Percentiles rank a stretch among this genome's conserved stretches.
Conservation (phyloP, 2,888 invertebrate species). For the Achlya flavicornis region DNA sequence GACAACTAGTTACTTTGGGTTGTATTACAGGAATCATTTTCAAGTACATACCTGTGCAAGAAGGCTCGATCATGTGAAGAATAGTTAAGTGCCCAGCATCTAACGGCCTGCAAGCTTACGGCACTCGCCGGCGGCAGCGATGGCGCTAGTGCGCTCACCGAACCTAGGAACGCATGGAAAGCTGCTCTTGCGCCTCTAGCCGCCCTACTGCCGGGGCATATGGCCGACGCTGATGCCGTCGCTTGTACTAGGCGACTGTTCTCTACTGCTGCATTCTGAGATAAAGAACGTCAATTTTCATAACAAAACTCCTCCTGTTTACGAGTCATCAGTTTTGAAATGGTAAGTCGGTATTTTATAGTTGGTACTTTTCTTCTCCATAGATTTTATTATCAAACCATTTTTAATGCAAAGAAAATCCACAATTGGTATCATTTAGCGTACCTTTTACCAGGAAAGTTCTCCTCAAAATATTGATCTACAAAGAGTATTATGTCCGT, state of each 20-base stretch:
- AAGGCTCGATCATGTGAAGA: constrained; percentile 95
- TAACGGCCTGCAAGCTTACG: constrained; percentile 94
- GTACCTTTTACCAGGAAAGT: too few relatives aligned
- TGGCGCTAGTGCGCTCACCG: constrained; percentile 96
- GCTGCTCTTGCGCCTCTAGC: constrained; percentile 83
- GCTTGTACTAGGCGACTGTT: constrained; percentile 39
- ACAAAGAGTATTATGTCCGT: neutral
- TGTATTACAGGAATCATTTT: neutral
- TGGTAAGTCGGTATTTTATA: too few relatives aligned
- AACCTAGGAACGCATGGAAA: constrained; percentile 94
- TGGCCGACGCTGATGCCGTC: constrained; percentile 62
- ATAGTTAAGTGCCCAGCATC: constrained; percentile 97
- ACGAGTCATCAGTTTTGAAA: too few relatives aligned
- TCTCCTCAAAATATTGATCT: too few relatives aligned
- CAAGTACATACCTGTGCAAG: constrained; percentile 87
- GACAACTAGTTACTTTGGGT: too few relatives aligned
- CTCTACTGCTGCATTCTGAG: constrained; percentile 47
- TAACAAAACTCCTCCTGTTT: too few relatives aligned
- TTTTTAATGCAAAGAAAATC: too few relatives aligned
- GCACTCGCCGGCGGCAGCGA: constrained; percentile 94
- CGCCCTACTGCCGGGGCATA: constrained; percentile 71
- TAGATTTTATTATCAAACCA: too few relatives aligned
- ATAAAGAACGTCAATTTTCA: neutral
- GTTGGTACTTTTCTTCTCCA: too few relatives aligned
- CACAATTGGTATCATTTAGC: too few relatives aligned